Evolutionary conservation across 35 echinoderm and acorn worm species (phyloP), one percentile per base, ranked within the genome.

Genomic region (Acanthaster planci): DNA sequence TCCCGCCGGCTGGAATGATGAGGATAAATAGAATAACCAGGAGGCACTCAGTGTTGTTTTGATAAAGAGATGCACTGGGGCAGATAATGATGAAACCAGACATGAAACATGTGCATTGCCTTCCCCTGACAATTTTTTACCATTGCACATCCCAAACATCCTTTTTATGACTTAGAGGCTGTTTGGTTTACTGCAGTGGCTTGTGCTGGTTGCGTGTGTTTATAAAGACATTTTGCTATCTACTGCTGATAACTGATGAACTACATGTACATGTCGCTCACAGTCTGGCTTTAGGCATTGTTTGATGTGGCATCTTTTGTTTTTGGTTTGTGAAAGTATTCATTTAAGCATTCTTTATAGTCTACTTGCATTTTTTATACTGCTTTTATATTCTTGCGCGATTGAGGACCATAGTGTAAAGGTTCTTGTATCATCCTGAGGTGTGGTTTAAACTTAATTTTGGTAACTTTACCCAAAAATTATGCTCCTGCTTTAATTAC

Each of bases 1-100:
- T 72, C 64, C 64, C 64, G 64, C 64, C 64, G 57, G 64, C 64
- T 27, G 34, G 64, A 72, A 34, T 72, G 64, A 72, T 72, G 64
- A 29, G 64, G 23, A 72, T 72, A 72, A 72, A 72, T 72, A 72
- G 64, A 72, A 72, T 72, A 72, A 72, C 64, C 64, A 29, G 64
- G 34, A 72, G 64, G 64, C 64, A 31, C 23, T 72, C 64, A 72
- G 64, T 72, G 26, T 72, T 72, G 64, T 72, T 72, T 72, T 72
- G 64, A 72, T 72, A 72, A 72, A 72, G 64, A 72, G 64, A 72
- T 72, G 64, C 64, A 72, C 10, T 26, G 64, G 23, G 18, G 2
- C 64, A 72, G 64, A 72, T 72, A 72, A 72, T 72, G 64, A 72
- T 72, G 64, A 72, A 72, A 31, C 64, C 64, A 72, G 64, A 72